Percentiles rank a stretch among this genome's conserved stretches.
Evolutionary conservation across 2,797 vertebrate species (phyloP).

Genomic region (Smutsia temminckii): DNA sequence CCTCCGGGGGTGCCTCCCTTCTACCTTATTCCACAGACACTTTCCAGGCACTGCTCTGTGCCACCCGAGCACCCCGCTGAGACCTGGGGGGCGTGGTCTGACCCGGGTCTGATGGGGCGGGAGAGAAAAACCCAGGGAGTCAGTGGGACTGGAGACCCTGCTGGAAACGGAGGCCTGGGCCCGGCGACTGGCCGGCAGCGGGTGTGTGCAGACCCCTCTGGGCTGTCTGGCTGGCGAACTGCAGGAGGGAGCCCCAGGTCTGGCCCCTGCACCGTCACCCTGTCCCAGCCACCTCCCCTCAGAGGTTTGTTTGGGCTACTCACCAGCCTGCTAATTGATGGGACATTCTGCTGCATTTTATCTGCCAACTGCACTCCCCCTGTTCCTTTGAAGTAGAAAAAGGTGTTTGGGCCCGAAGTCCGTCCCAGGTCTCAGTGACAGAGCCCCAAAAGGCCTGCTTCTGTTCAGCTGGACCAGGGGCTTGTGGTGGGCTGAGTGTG

Average conservation of each 20-base stretch:
- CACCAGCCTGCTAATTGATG: conserved; percentile 55
- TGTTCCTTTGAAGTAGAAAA: conserved; percentile 77
- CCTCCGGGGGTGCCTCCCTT: too few species aligned
- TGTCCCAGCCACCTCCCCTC: background rate
- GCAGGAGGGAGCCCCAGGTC: background rate
- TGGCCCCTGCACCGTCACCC: background rate
- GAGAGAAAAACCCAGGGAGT: background rate
- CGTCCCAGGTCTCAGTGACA: conserved; percentile 61
- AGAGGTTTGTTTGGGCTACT: background rate
- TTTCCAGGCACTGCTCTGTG: fast-evolving
- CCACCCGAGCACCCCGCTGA: background rate
- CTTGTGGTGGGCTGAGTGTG: background rate
- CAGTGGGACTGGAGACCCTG: background rate
- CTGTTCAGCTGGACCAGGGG: background rate
- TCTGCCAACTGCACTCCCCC: conserved; percentile 50
- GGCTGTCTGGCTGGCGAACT: fast-evolving
- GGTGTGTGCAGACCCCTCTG: background rate
- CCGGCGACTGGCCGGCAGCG: background rate
- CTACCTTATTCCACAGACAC: background rate
- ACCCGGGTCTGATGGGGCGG: background rate
- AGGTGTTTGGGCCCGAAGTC: conserved; percentile 62
- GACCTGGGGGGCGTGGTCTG: background rate
- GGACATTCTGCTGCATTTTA: conserved; percentile 59
- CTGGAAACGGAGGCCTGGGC: background rate
- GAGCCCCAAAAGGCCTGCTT: conserved; percentile 68